Base-by-base conservation (phyloP, 2,888 invertebrate species). In the Acholoe squamosa region DNA sequence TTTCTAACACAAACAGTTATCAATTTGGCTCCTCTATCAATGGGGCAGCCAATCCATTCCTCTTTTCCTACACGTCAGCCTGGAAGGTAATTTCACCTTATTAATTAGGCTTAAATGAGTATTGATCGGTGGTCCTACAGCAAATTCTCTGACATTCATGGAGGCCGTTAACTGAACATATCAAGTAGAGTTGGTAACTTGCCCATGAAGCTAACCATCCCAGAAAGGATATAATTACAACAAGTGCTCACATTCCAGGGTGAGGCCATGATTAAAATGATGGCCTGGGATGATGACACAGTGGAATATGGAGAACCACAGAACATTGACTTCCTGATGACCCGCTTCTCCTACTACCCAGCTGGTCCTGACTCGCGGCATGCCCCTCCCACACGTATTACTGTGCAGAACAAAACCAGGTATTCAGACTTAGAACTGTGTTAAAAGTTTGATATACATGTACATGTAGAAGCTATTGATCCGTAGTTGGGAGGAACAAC, bases 221-320 rank as follows among this genome's bases (percentile, higher is more conserved):
- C n/a, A n/a, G n/a, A n/a, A n/a, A n/a, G n/a, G n/a, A n/a, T n/a
- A n/a, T n/a, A n/a, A n/a, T n/a, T n/a, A n/a, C n/a, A n/a, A n/a
- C n/a, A n/a, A n/a, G n/a, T n/a, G n/a, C n/a, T n/a, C n/a, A 3
- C 43, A 1, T 43, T 89, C 14, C 90, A 94, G 94, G 94, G 94
- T 33, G 90, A 93, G 16, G 93, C 93, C 14, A 94, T 94, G 91
- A 28, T 94, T 77, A 94, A 94, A 91, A 92, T 94, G 28, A 92
- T 94, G 90, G 93, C 94, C 3, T 89, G 91, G 43, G 94, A 94
- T 80, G 94, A 94, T 31, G 91, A 90, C 19, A 89, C 91, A n/a
- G 91, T 90, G 28, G 1, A 5, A 7, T 52, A 54, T 0, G 86
- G 54, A 54, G 34, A 84, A 51, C 54, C 86, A 14, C 86, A 86